Conservation (phyloP, 2,797 vertebrate genomes). For the Carapus acus region DNA sequence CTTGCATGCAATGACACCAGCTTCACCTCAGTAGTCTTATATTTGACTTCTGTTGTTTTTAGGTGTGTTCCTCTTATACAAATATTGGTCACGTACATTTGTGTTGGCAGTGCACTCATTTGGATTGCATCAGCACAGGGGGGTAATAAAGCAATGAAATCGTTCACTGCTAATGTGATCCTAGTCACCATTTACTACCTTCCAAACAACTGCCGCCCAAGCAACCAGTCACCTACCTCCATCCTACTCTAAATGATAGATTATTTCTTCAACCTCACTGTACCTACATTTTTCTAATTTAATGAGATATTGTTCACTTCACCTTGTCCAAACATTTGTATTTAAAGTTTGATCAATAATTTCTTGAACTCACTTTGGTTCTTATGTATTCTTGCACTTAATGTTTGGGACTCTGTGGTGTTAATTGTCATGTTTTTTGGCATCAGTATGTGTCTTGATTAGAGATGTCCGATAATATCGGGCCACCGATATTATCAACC, state of each 20-base stretch:
- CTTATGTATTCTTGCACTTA: too few species aligned
- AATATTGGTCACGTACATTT: constrained; percentile 49
- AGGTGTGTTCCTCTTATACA: constrained; percentile 42
- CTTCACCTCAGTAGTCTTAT: constrained; percentile 6
- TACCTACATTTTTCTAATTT: too few species aligned
- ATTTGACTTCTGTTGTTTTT: fast-evolving
- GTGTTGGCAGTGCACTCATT: constrained; percentile 42
- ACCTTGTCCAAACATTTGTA: too few species aligned
- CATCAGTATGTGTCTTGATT: too few species aligned
- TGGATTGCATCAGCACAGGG: constrained; percentile 41
- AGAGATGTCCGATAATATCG: too few species aligned
- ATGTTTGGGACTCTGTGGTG: too few species aligned
- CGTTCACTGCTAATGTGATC: constrained; percentile 55
- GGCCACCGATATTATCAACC: too few species aligned
- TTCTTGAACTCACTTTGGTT: too few species aligned
- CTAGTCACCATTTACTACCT: constrained; percentile 57
- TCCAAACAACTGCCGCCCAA: constrained; percentile 32
- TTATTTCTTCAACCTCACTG: not conserved
- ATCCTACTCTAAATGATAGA: too few species aligned
- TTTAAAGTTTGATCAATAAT: too few species aligned
- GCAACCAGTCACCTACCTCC: constrained; percentile 9
- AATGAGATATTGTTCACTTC: too few species aligned
- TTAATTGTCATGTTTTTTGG: too few species aligned
- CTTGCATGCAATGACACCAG: constrained; percentile 52
- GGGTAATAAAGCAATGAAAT: constrained; percentile 50